Conservation (phyloP, 1,140 invertebrate genomes). For the Anoplophora glabripennis region DNA sequence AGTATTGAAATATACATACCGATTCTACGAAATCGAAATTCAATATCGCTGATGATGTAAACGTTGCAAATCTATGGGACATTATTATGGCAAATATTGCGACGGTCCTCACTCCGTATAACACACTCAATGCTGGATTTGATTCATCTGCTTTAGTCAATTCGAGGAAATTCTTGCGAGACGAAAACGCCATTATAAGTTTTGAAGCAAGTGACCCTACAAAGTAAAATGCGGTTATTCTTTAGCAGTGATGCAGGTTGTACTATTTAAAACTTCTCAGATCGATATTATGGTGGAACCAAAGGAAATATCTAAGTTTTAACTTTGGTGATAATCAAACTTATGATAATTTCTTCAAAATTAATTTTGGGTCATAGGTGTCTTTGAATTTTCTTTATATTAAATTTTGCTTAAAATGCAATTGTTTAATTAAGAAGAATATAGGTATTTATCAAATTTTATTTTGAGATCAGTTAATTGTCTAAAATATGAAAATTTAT, state of each 20-base stretch:
- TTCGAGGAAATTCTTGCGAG: conserved; percentile 49
- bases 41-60: conserved; percentile 52
- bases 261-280: too few species aligned
- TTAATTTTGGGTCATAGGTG: too few species aligned
- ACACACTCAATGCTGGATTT: conserved; percentile 48
- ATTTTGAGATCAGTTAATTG: too few species aligned
- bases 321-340: too few species aligned
- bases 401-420: too few species aligned
- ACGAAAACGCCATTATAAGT: conserved; percentile 51
- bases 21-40: conserved; percentile 54
- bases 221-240: conserved; percentile 49
- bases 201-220: conserved; percentile 43
- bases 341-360: too few species aligned
- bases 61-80: conserved; percentile 53
- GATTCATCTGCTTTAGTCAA: conserved; percentile 48
- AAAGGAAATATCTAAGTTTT: too few species aligned
- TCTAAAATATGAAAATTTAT: conserved; percentile 6
- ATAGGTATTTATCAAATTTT: too few species aligned
- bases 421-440: too few species aligned
- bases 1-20: conserved; percentile 39
- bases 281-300: too few species aligned
- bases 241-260: too few species aligned
- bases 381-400: too few species aligned
- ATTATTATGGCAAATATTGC: conserved; percentile 53
- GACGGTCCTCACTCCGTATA: conserved; percentile 55